phyloP scores from a whole-genome alignment of 2,113 vertebrate species.

The Trematocara nigrifrons region DNA sequence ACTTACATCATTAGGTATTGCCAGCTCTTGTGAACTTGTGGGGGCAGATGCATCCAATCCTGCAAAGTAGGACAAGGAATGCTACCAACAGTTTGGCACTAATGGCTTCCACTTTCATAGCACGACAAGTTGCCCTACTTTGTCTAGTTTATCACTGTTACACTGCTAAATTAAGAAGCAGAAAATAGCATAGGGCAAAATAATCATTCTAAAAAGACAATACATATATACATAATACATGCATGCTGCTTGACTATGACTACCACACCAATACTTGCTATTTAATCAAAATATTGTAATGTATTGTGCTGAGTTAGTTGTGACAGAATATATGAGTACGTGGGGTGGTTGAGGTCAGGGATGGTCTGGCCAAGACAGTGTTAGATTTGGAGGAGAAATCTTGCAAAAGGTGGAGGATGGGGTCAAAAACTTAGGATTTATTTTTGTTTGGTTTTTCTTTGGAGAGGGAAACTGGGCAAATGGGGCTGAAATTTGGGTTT shows the following conservation, averaged over 20 bases:
- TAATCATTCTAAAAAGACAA: neutral
- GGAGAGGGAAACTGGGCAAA: conserved; percentile 25
- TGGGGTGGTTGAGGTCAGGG: conserved; percentile 58
- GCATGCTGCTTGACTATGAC: neutral
- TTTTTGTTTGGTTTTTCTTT: conserved; percentile 14
- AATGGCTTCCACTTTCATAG: conserved; percentile 37
- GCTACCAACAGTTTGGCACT: conserved; percentile 36
- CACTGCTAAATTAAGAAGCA: neutral
- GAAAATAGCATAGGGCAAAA: neutral
- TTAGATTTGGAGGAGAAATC: conserved; percentile 57
- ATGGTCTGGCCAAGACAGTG: conserved; percentile 49
- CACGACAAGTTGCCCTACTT: conserved; percentile 37
- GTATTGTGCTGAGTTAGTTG: conserved; percentile 44
- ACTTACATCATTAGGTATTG: conserved; percentile 95
- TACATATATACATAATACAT: neutral
- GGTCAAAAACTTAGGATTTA: conserved; percentile 42
- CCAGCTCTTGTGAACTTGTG: conserved; percentile 91
- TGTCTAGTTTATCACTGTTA: conserved; percentile 11
- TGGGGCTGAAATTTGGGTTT: conserved; percentile 25
- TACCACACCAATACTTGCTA: neutral
- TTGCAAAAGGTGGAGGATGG: conserved; percentile 53
- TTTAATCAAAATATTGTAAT: neutral
- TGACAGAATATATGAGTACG: conserved; percentile 37
- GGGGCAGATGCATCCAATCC: conserved; percentile 84
- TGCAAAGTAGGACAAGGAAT: conserved; percentile 72